A percentile compares a stretch with the other conserved stretches of the same genome.
These are phyloP conservation scores for Nephrotoma guestfalica DNA, from an alignment of 2,888 invertebrate species.

Conservation along the genomic window DNA sequence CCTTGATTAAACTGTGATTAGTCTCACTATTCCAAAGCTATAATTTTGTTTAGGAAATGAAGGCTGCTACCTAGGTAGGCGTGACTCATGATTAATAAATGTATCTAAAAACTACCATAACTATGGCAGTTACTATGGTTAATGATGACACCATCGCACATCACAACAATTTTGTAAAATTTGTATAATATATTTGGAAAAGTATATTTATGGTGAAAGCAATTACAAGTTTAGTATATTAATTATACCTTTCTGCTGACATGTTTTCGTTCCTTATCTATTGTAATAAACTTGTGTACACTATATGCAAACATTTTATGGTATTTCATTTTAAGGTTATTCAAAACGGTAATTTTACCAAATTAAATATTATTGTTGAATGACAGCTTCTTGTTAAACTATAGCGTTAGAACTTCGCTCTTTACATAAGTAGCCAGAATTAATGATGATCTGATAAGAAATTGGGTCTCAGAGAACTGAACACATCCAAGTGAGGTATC, in stretches of 20 bases:
- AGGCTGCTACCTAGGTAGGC: background rate
- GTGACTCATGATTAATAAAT: background rate
- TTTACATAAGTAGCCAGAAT: too few relatives aligned
- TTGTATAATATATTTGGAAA: background rate
- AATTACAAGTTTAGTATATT: background rate
- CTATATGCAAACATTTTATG: background rate
- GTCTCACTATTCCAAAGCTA: background rate
- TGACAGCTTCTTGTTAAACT: too few relatives aligned
- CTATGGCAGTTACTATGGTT: background rate
- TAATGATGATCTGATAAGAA: too few relatives aligned
- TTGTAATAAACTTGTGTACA: background rate
- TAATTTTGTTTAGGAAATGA: background rate
- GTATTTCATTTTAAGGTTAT: background rate
- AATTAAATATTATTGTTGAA: too few relatives aligned
- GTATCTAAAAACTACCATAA: background rate
- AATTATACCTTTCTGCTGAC: background rate
- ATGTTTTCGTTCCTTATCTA: background rate
- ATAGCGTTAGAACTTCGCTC: too few relatives aligned
- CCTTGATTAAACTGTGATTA: background rate
- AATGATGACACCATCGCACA: background rate
- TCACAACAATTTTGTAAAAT: background rate
- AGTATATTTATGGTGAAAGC: background rate
- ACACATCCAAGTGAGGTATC: too few relatives aligned
- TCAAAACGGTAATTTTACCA: too few relatives aligned
- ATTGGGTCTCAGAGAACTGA: too few relatives aligned